Percentiles rank a stretch among this genome's conserved stretches.
Conservation (phyloP, 2,113 vertebrate species). For the Platycercus adscitus region DNA sequence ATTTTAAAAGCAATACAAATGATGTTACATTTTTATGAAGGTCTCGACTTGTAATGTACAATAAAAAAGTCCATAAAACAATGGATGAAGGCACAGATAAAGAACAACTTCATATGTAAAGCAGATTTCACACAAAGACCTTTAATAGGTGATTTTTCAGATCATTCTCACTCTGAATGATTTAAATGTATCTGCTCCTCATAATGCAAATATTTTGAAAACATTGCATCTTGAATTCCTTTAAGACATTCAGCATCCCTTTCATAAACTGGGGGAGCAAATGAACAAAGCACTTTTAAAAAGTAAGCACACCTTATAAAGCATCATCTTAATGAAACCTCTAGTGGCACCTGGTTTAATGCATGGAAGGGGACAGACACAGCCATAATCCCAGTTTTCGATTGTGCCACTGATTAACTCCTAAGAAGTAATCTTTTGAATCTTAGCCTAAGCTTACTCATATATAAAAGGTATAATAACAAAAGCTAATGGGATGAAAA, state of each 20-base stretch:
- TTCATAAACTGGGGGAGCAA: not conserved
- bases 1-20: conserved; percentile 7
- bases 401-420: not conserved
- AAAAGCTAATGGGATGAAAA: not conserved
- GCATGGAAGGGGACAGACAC: not conserved
- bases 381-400: not conserved
- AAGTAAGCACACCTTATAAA: not conserved
- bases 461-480: not conserved
- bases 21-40: conserved; percentile 3
- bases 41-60: not conserved
- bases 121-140: not conserved
- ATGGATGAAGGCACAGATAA: not conserved
- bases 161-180: not conserved
- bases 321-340: not conserved
- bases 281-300: not conserved
- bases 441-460: not conserved
- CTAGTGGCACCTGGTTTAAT: not conserved
- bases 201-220: not conserved
- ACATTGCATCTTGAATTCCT: not conserved
- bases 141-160: not conserved
- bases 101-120: not conserved
- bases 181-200: not conserved
- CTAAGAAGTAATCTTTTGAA: not conserved
- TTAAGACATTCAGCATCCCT: not conserved
- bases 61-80: not conserved